A percentile compares a stretch with the other conserved stretches of the same genome.
Evolutionary conservation across 2,113 vertebrate genomes (phyloP).

Genomic region (Misgurnus anguillicaudatus): DNA sequence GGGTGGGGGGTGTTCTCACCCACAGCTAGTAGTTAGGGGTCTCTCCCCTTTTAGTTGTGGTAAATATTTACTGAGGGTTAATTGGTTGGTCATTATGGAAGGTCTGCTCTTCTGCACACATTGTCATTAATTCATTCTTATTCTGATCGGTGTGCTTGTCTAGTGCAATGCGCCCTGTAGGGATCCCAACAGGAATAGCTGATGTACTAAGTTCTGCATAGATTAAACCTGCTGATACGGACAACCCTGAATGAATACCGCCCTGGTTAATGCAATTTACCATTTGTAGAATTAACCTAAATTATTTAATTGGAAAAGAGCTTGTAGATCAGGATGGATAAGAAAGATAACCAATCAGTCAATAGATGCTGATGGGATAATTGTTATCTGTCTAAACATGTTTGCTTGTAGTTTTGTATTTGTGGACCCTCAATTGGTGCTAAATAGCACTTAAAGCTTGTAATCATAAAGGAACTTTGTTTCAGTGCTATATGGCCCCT

Average conservation of each 20-base stretch:
- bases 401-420: too few species aligned
- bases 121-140: conserved; percentile 10
- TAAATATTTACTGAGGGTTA: conserved; percentile 49
- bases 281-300: background rate
- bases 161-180: conserved; percentile 11
- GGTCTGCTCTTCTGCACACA: background rate
- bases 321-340: background rate
- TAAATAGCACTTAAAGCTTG: too few species aligned
- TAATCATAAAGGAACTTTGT: too few species aligned
- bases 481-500: too few species aligned
- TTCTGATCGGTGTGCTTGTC: conserved; percentile 20
- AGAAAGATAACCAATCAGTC: conserved; percentile 1
- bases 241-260: background rate
- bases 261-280: conserved; percentile 5
- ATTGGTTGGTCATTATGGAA: conserved; percentile 20
- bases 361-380: background rate
- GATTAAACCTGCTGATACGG: conserved; percentile 37
- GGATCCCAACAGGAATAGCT: conserved; percentile 21
- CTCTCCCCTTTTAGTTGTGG: conserved; percentile 4
- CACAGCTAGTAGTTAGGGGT: conserved; percentile 1
- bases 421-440: too few species aligned
- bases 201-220: conserved; percentile 27
- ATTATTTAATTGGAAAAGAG: background rate
- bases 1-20: background rate
- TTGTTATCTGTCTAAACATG: too few species aligned